Evolutionary conservation across 2,113 vertebrate genomes (phyloP).

Genomic region (Mola mola): DNA sequence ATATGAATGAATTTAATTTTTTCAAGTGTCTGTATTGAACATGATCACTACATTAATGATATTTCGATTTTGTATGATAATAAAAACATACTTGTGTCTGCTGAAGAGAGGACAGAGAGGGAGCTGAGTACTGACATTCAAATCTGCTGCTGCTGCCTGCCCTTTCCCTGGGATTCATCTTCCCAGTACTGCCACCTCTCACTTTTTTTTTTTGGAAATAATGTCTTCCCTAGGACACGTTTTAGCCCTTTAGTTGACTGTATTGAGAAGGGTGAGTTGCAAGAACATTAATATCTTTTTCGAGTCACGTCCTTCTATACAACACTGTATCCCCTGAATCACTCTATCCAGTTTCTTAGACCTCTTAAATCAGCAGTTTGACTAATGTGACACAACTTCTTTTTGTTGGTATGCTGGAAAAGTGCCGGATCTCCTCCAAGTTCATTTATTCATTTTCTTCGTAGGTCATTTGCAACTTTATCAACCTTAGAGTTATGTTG

Average conservation of each 20-base stretch:
- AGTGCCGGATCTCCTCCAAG: neutral
- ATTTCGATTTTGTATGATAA: too few relatives aligned
- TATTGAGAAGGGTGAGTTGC: slow-evolving; percentile 27
- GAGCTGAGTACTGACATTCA: slow-evolving; percentile 33
- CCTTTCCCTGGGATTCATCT: slow-evolving; percentile 29
- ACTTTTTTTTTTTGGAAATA: slow-evolving; percentile 23
- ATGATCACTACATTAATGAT: too few relatives aligned
- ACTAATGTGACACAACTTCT: neutral
- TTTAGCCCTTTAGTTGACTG: slow-evolving; percentile 31
- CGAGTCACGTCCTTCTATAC: neutral
- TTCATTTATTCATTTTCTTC: slow-evolving; percentile 7
- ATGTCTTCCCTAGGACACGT: slow-evolving; percentile 43
- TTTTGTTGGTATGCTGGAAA: slow-evolving; percentile 8
- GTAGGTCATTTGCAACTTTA: slow-evolving; percentile 18
- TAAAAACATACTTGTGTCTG: too few relatives aligned
- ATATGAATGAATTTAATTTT: too few relatives aligned
- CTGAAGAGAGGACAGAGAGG: neutral
- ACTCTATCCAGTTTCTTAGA: neutral
- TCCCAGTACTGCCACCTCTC: slow-evolving; percentile 12
- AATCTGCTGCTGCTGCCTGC: slow-evolving; percentile 16
- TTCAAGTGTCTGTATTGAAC: too few relatives aligned
- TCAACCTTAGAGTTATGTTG: neutral
- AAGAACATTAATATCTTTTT: slow-evolving; percentile 18
- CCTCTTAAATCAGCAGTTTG: neutral
- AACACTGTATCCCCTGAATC: neutral